phyloP scores from a whole-genome alignment of 53 echinoderm and acorn worm species.

The Echinometra lucunter region DNA sequence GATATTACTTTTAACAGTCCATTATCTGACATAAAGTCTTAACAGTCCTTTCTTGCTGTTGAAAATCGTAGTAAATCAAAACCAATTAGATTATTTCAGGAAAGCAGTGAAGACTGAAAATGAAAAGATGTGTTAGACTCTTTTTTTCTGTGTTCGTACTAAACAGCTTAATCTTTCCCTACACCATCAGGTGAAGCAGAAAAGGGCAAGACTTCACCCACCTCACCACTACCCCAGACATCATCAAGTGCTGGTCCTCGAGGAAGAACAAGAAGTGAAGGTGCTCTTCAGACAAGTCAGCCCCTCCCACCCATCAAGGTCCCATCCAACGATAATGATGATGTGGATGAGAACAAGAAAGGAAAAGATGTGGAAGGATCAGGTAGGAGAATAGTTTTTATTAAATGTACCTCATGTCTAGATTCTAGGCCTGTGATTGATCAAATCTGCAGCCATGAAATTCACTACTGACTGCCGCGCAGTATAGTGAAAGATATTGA shows the following conservation, averaged over 20 bases:
- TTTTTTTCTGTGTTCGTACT: not conserved
- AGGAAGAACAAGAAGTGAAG: constrained; percentile 80
- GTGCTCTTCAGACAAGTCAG: constrained; percentile 77
- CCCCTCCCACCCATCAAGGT: constrained; percentile 98
- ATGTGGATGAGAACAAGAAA: constrained; percentile 28
- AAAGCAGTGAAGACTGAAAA: too few relatives aligned
- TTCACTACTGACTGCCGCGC: too few relatives aligned
- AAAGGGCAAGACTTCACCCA: constrained; percentile 67
- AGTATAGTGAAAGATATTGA: too few relatives aligned
- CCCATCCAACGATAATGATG: constrained; percentile 73
- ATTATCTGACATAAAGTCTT: too few relatives aligned
- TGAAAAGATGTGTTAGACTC: not conserved
- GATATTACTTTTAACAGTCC: too few relatives aligned
- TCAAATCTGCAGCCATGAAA: too few relatives aligned
- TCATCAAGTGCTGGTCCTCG: constrained; percentile 80
- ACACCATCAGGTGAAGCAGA: constrained; percentile 66
- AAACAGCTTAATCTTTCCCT: not conserved
- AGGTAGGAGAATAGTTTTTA: not conserved
- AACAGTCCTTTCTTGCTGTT: too few relatives aligned
- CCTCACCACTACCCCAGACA: constrained; percentile 64
- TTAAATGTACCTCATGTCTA: too few relatives aligned
- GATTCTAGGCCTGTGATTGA: too few relatives aligned
- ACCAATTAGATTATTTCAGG: too few relatives aligned
- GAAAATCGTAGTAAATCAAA: too few relatives aligned
- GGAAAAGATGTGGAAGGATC: constrained; percentile 3